Evolutionary conservation across 2,113 vertebrate species (phyloP).

Genomic region (Neotragus pygmaeus): DNA sequence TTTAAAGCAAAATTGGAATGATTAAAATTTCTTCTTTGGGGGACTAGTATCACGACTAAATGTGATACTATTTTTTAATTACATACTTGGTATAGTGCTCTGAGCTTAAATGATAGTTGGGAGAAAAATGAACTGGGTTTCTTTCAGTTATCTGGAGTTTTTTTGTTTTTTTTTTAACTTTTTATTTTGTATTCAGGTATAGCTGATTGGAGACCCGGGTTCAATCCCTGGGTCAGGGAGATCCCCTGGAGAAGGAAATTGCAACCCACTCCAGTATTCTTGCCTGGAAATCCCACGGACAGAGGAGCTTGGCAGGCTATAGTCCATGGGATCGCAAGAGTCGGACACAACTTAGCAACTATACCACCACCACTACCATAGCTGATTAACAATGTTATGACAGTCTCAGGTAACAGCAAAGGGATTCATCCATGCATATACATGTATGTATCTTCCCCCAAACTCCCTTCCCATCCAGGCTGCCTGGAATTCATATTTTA

Average conservation of each 20-base stretch:
- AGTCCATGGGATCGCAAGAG: no score
- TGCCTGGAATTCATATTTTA: background rate
- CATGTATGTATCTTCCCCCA: background rate
- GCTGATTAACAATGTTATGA: background rate
- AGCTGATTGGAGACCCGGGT: background rate
- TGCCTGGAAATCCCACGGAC: no score
- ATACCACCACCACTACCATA: background rate
- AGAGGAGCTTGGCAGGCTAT: no score
- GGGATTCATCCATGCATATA: background rate
- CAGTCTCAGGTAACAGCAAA: background rate
- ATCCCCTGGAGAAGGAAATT: no score
- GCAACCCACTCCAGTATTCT: no score
- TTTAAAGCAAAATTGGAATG: background rate
- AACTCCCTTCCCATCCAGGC: background rate
- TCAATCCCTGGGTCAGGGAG: no score
- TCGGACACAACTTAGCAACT: no score
- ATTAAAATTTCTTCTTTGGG: background rate
- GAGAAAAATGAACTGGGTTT: background rate
- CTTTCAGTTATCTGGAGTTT: background rate
- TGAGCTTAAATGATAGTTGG: background rate
- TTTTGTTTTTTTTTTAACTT: background rate
- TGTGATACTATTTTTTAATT: background rate
- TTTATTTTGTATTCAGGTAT: background rate
- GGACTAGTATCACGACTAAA: background rate
- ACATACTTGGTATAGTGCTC: background rate